Evolutionary conservation across 1,140 invertebrate genomes (phyloP).

Genomic region (Drosophila azteca): DNA sequence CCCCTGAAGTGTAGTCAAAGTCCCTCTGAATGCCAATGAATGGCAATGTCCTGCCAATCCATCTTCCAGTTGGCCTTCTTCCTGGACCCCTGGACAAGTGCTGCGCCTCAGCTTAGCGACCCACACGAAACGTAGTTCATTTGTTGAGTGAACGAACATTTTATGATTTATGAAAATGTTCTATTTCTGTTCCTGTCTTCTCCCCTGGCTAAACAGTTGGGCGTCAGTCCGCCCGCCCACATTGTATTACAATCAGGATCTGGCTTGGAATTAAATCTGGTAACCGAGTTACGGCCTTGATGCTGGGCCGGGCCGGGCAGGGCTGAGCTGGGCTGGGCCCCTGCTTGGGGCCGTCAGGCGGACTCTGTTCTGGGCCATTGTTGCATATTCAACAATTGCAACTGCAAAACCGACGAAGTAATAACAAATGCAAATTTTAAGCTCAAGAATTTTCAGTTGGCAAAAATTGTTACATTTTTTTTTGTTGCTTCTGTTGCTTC

Average conservation of each 20-base stretch:
- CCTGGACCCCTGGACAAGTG: background rate
- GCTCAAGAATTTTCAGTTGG: constrained; percentile 71
- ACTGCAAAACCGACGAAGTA: constrained; percentile 70
- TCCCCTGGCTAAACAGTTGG: constrained; percentile 26
- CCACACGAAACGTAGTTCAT: constrained; percentile 34
- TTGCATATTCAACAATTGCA: constrained; percentile 79
- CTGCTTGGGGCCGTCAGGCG: background rate
- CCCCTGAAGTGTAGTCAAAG: no score
- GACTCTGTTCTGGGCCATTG: constrained; percentile 43
- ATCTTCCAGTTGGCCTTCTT: background rate
- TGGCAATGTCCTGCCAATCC: no score
- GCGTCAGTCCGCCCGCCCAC: constrained; percentile 33
- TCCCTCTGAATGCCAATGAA: no score
- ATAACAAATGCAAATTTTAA: constrained; percentile 81
- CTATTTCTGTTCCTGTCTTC: constrained; percentile 16
- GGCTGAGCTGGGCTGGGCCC: no score
- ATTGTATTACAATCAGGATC: constrained; percentile 69
- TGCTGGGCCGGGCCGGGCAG: background rate
- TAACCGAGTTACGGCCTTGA: constrained; percentile 42
- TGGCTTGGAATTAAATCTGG: constrained; percentile 69
- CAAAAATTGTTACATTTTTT: constrained; percentile 60
- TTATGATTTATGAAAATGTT: constrained; percentile 67
- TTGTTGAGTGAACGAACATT: constrained; percentile 36
- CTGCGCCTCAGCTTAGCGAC: constrained; percentile 7
- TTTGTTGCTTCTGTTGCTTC: background rate